phyloP scores from a whole-genome alignment of 2,888 invertebrate genomes.

The Diadegma fenestrale region DNA sequence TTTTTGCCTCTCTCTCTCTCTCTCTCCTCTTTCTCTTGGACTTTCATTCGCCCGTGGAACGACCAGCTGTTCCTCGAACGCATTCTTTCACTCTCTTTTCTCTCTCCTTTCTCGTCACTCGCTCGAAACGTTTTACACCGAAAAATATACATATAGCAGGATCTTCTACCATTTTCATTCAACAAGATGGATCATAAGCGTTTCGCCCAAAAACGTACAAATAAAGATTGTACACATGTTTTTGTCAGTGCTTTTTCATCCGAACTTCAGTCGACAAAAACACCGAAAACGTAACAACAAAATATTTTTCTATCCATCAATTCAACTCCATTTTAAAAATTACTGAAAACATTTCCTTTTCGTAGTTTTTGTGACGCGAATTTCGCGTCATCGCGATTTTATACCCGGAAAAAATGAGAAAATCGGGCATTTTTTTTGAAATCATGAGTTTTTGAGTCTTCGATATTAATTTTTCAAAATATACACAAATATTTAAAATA shows the following conservation, averaged over 20 bases:
- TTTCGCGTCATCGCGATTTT: neutral
- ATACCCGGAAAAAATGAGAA: neutral
- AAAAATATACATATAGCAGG: neutral
- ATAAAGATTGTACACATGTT: neutral
- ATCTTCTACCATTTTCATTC: slow-evolving; percentile 3
- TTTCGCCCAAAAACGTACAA: neutral
- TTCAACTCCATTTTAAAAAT: neutral
- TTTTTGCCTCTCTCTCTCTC: slow-evolving; percentile 10
- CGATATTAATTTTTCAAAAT: neutral
- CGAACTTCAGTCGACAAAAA: neutral
- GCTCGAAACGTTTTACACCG: slow-evolving; percentile 24
- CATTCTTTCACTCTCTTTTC: slow-evolving; percentile 23
- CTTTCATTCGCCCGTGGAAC: slow-evolving; percentile 46
- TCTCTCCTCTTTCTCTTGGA: slow-evolving; percentile 33
- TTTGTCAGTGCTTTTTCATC: neutral
- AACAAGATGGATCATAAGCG: neutral
- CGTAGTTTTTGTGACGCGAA: neutral
- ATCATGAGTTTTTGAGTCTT: neutral
- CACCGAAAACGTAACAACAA: neutral
- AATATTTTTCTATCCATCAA: neutral
- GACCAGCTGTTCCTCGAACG: slow-evolving; percentile 55
- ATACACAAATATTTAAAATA: neutral
- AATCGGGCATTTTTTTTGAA: neutral
- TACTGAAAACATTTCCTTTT: too few species aligned
- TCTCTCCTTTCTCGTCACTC: slow-evolving; percentile 33